Percentiles rank a stretch among this genome's conserved stretches.
phyloP scores from a whole-genome alignment of 92 coral and sea anemone genomes.

The Diadumene lineata region DNA sequence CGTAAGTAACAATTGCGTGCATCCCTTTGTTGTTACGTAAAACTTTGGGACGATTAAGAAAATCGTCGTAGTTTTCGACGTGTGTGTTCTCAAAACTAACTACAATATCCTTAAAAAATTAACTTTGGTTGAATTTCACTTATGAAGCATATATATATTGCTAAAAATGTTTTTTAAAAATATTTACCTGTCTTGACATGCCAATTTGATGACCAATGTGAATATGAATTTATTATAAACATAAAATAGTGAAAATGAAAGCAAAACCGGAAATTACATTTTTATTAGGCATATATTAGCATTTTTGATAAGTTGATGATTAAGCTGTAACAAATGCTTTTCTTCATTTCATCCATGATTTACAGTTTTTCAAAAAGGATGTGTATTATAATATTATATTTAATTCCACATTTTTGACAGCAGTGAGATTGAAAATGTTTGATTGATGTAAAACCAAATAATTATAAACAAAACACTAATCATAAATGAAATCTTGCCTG shows the following conservation, averaged over 20 bases:
- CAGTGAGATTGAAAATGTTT: too few species aligned
- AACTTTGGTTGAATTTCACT: background rate
- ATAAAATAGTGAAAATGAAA: conserved; percentile 9
- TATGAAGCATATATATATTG: background rate
- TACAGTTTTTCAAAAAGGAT: background rate
- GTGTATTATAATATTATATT: too few species aligned
- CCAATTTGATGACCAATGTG: background rate
- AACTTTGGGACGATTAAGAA: conserved; percentile 14
- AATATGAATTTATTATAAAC: background rate
- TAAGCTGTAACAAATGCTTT: background rate
- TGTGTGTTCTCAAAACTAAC: background rate
- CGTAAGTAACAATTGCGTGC: background rate
- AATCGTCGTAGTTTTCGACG: background rate
- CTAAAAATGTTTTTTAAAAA: background rate
- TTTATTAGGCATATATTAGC: background rate
- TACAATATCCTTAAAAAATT: background rate
- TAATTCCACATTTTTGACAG: too few species aligned
- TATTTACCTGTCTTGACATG: conserved; percentile 20
- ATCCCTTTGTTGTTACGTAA: conserved; percentile 6
- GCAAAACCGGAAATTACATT: conserved; percentile 2
- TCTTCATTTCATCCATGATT: background rate
- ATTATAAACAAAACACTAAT: too few species aligned
- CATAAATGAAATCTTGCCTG: too few species aligned
- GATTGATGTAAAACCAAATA: too few species aligned
- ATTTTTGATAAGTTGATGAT: background rate